A percentile compares a stretch with the other conserved stretches of the same genome.
phyloP scores from a whole-genome alignment of 1,140 invertebrate species.

The Zophobas atratus region DNA sequence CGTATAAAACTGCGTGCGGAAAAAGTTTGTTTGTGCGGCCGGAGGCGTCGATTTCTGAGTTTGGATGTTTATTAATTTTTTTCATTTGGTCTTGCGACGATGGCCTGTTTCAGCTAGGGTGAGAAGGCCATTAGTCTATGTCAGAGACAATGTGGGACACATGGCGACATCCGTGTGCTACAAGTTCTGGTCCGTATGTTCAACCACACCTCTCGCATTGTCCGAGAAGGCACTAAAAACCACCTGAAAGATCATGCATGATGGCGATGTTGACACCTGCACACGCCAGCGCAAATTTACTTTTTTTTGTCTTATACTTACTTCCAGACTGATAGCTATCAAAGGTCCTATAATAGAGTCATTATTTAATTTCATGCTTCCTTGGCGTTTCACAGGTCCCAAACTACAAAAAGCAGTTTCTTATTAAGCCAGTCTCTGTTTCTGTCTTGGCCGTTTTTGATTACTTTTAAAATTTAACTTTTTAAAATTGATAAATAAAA shows the following conservation, averaged over 20 bases:
- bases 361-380: too few relatives aligned
- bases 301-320: neutral
- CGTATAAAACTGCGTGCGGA: neutral
- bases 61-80: constrained; percentile 18
- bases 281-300: constrained; percentile 15
- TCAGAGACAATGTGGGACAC: constrained; percentile 40
- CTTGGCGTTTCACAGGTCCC: too few relatives aligned
- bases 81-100: neutral
- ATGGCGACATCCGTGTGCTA: constrained; percentile 40
- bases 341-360: too few relatives aligned
- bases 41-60: constrained; percentile 9
- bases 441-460: too few relatives aligned
- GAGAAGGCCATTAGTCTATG: constrained; percentile 41
- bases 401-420: too few relatives aligned
- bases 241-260: constrained; percentile 33
- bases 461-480: too few relatives aligned
- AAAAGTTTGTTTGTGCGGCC: neutral
- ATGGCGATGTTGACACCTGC: constrained; percentile 23
- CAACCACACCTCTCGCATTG: constrained; percentile 48
- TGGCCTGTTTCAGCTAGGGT: neutral
- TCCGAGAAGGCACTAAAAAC: constrained; percentile 29
- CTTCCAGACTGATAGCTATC: neutral
- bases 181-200: constrained; percentile 42
- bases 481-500: too few relatives aligned
- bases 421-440: too few relatives aligned